A percentile compares a stretch with the other conserved stretches of the same genome.
These are phyloP conservation scores for Verasper variegatus DNA, from an alignment of 2,113 vertebrate species.

Conservation along the genomic window DNA sequence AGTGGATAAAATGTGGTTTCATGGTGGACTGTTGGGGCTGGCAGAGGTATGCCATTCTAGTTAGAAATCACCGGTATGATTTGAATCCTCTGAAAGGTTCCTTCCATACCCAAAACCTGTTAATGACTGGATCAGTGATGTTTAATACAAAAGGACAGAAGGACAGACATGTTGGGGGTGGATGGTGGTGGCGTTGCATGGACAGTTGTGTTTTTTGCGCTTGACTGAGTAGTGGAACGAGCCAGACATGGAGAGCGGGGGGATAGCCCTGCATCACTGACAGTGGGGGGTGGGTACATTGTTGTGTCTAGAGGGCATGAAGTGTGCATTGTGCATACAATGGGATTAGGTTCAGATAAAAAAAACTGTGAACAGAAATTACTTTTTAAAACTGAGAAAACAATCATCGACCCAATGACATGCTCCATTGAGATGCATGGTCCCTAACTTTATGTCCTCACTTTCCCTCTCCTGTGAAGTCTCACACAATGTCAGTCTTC, in stretches of 20 bases:
- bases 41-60: not conserved
- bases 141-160: not conserved
- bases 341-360: not conserved
- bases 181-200: not conserved
- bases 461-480: too few relatives aligned
- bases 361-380: not conserved
- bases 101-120: not conserved
- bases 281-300: not conserved
- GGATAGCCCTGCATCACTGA: constrained; percentile 7
- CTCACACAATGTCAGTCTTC: too few relatives aligned
- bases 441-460: too few relatives aligned
- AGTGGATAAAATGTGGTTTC: too few relatives aligned
- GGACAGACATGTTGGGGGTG: constrained; percentile 5
- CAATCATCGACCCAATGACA: too few relatives aligned
- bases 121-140: constrained; percentile 4
- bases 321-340: not conserved
- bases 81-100: not conserved
- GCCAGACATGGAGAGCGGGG: constrained; percentile 42
- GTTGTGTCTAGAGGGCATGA: constrained; percentile 1
- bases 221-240: constrained; percentile 53
- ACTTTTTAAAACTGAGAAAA: too few relatives aligned
- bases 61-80: not conserved
- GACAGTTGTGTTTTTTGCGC: constrained; percentile 64
- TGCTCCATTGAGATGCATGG: too few relatives aligned
- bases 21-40: too few relatives aligned